Evolutionary conservation across 1,140 invertebrate genomes (phyloP).

Genomic region (Tetragonula clypearis): DNA sequence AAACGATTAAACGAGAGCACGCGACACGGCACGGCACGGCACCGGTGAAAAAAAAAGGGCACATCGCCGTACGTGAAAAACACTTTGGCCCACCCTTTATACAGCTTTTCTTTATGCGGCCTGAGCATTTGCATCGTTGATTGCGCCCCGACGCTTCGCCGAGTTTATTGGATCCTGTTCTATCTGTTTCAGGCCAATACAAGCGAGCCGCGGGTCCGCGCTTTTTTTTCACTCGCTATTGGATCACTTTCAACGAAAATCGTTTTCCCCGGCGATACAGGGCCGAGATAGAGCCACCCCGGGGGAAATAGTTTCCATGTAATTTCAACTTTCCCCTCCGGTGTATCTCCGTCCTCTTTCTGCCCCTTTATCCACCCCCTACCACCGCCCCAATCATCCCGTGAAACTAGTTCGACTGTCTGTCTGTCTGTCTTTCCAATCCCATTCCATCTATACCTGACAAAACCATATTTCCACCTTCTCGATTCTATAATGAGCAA

Average conservation of each 20-base stretch:
- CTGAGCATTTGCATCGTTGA: constrained; percentile 46
- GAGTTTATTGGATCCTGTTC: constrained; percentile 42
- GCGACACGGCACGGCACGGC: background rate
- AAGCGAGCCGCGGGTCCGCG: constrained; percentile 9
- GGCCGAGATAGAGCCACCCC: constrained; percentile 14
- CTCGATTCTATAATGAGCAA: background rate
- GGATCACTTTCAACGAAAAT: constrained; percentile 42
- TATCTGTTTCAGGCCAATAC: constrained; percentile 34
- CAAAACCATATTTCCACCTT: background rate
- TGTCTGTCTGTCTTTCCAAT: background rate
- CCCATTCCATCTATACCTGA: background rate
- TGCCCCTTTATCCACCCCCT: no score
- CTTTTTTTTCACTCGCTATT: constrained; percentile 28
- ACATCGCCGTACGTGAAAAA: background rate
- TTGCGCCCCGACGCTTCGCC: constrained; percentile 38
- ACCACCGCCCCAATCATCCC: no score
- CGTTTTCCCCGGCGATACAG: constrained; percentile 32
- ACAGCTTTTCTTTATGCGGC: constrained; percentile 22
- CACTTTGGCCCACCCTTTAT: constrained; percentile 8
- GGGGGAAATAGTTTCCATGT: constrained; percentile 49
- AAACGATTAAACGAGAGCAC: background rate
- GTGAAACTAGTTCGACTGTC: background rate
- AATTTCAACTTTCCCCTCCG: constrained; percentile 39
- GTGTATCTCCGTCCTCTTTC: background rate
- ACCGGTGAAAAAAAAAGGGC: background rate